Percentiles rank a stretch among this genome's conserved stretches.
Conservation (phyloP, 1,140 invertebrate genomes). For the Drosophila erecta region DNA sequence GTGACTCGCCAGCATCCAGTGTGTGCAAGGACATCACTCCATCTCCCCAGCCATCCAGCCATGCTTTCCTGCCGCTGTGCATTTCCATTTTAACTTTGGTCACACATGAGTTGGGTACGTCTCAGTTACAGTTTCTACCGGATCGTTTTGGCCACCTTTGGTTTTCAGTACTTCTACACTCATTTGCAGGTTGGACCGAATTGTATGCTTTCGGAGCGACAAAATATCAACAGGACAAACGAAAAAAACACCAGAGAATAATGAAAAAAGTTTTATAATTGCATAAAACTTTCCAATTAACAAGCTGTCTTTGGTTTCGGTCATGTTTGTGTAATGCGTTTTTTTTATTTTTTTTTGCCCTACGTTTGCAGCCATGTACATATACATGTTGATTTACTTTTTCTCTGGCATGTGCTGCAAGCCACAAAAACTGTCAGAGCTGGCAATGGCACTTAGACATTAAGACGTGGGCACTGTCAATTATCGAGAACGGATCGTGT, state of each 20-base stretch:
- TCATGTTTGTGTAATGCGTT: slow-evolving; percentile 38
- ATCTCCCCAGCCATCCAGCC: not conserved
- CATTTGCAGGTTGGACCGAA: slow-evolving; percentile 65
- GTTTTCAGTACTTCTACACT: slow-evolving; percentile 3
- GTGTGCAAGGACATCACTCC: slow-evolving; percentile 5
- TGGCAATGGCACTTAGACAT: slow-evolving; percentile 65
- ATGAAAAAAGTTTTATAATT: slow-evolving; percentile 83
- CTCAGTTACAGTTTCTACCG: slow-evolving; percentile 71
- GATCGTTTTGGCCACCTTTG: slow-evolving; percentile 38
- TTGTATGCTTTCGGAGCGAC: slow-evolving; percentile 61
- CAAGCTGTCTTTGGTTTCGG: slow-evolving; percentile 73
- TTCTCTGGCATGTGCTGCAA: slow-evolving; percentile 2
- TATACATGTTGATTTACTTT: slow-evolving; percentile 6
- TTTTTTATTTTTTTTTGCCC: not conserved
- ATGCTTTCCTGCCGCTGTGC: slow-evolving; percentile 19
- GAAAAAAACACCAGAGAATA: slow-evolving; percentile 68
- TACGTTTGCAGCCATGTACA: not conserved
- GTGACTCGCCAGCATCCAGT: slow-evolving; percentile 12
- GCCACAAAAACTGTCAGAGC: slow-evolving; percentile 49
- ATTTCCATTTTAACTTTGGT: slow-evolving; percentile 80
- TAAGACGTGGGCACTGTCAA: slow-evolving; percentile 44
- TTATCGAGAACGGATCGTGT: slow-evolving; percentile 43
- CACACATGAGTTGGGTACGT: slow-evolving; percentile 72
- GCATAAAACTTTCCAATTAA: slow-evolving; percentile 82
- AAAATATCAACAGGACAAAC: slow-evolving; percentile 64